phyloP scores from a whole-genome alignment of 2,797 vertebrate genomes.

The Masticophis lateralis region DNA sequence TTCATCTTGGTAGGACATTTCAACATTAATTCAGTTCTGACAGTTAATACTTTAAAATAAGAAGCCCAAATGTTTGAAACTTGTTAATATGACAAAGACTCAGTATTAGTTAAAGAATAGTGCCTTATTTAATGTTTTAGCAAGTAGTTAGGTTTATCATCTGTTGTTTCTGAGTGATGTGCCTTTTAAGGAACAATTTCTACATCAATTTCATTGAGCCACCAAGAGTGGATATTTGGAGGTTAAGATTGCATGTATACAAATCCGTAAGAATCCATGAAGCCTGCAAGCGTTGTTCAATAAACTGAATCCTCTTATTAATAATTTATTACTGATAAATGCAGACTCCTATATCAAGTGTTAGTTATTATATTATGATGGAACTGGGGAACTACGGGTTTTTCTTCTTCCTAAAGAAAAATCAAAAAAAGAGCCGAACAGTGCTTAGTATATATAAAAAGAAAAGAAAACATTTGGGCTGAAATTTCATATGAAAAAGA shows the following conservation, averaged over 20 bases:
- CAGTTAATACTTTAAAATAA: background rate
- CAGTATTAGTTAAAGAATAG: background rate
- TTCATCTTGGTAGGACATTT: background rate
- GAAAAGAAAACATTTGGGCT: background rate
- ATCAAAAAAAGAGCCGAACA: background rate
- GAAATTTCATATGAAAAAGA: constrained; percentile 8
- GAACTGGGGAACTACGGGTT: background rate
- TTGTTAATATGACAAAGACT: background rate
- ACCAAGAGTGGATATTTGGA: background rate
- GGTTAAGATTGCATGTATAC: background rate
- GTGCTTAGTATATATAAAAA: too few relatives aligned
- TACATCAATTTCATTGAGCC: background rate
- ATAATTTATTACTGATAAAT: constrained; percentile 3
- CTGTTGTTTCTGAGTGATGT: background rate
- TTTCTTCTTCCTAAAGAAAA: background rate
- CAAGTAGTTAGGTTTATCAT: background rate
- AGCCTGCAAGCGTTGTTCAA: background rate
- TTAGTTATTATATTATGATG: constrained; percentile 6
- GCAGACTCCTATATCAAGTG: background rate
- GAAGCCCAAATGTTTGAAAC: background rate
- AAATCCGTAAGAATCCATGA: background rate
- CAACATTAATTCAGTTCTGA: background rate
- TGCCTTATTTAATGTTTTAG: background rate
- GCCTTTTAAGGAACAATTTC: background rate
- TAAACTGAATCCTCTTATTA: background rate